A percentile compares a stretch with the other conserved stretches of the same genome.
phyloP scores from a whole-genome alignment of 1,140 invertebrate genomes.

The Cataglyphis hispanica region DNA sequence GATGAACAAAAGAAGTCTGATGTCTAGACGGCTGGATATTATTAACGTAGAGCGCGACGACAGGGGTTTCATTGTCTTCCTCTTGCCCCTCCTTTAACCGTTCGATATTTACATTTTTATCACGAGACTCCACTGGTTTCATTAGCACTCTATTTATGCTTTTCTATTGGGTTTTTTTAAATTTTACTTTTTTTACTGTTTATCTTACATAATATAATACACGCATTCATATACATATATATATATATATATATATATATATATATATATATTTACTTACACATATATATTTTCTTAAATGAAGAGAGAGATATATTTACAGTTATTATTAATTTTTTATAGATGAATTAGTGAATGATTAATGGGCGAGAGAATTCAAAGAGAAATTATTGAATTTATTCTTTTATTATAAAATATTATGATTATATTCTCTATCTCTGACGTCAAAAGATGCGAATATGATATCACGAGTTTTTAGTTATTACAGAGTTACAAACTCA shows the following conservation, averaged over 20 bases:
- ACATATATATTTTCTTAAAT: too few species aligned
- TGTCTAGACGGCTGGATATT: conserved; percentile 73
- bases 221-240: not conserved
- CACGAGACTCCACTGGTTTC: not conserved
- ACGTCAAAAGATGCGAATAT: not conserved
- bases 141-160: conserved; percentile 3
- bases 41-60: conserved; percentile 31
- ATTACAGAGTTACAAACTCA: not conserved
- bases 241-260: not conserved
- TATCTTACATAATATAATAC: too few species aligned
- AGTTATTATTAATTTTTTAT: not conserved
- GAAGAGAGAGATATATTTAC: not conserved
- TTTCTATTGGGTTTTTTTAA: not conserved
- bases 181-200: not conserved
- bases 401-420: conserved; percentile 21
- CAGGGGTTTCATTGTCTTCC: conserved; percentile 30
- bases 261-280: not conserved
- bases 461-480: conserved; percentile 13
- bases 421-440: not conserved
- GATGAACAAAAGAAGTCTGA: conserved; percentile 72
- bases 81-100: conserved; percentile 23
- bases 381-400: not conserved
- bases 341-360: not conserved
- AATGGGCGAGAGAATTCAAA: not conserved
- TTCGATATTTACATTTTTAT: conserved; percentile 50